Evolutionary conservation across 2,113 vertebrate genomes (phyloP).

Genomic region (Colossoma macropomum): DNA sequence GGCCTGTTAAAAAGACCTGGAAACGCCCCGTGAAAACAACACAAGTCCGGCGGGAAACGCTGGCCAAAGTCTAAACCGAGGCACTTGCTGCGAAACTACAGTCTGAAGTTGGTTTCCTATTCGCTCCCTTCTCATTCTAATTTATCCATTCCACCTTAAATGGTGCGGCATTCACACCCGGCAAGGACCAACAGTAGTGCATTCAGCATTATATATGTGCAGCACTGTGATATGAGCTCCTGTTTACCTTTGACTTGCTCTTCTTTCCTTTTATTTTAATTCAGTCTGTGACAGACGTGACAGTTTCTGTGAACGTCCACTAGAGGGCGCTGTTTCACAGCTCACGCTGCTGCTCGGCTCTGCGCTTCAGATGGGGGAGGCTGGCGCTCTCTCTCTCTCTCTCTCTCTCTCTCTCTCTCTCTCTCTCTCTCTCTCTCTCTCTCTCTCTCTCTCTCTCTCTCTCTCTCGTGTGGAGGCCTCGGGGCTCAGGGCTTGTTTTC

Average conservation of each 20-base stretch:
- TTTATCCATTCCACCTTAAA: too few relatives aligned
- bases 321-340: slow-evolving; percentile 38
- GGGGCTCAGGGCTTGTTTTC: slow-evolving; percentile 46
- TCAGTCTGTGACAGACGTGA: background rate
- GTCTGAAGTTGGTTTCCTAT: too few relatives aligned
- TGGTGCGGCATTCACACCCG: too few relatives aligned
- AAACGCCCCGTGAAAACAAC: background rate
- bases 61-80: too few relatives aligned
- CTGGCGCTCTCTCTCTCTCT: slow-evolving; percentile 5
- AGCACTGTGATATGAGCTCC: too few relatives aligned
- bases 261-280: background rate
- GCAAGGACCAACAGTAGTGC: too few relatives aligned
- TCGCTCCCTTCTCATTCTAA: too few relatives aligned
- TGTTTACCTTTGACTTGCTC: background rate
- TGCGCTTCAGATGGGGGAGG: slow-evolving; percentile 19
- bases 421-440: slow-evolving; percentile 23
- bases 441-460: slow-evolving; percentile 1
- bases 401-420: slow-evolving; percentile 24
- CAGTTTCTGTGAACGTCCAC: slow-evolving; percentile 2
- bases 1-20: background rate
- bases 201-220: too few relatives aligned
- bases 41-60: background rate
- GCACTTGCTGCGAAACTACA: too few relatives aligned
- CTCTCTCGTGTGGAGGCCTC: slow-evolving; percentile 36
- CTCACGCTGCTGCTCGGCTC: background rate